Evolutionary conservation across 2,113 vertebrate species (phyloP).

Genomic region (Helogale parvula): DNA sequence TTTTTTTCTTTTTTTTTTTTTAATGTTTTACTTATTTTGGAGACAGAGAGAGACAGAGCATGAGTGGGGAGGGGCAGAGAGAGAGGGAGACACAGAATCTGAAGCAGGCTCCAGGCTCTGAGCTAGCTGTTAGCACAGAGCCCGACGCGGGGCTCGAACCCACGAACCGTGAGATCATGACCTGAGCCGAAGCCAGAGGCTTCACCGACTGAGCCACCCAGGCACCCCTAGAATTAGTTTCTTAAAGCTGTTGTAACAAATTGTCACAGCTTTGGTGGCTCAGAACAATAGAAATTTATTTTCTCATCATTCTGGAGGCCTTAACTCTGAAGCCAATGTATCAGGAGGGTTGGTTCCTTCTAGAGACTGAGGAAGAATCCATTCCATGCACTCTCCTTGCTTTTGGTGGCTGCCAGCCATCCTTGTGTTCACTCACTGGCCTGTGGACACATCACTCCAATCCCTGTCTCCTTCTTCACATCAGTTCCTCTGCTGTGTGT

Average conservation of each 20-base stretch:
- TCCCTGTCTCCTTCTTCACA: not conserved
- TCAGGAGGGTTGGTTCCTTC: not conserved
- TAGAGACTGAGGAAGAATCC: not conserved
- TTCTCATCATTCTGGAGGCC: not conserved
- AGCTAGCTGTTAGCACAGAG: too few relatives aligned
- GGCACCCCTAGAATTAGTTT: not conserved
- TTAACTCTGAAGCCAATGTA: not conserved
- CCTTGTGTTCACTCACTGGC: not conserved
- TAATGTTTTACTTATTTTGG: too few relatives aligned
- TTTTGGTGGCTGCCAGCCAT: not conserved
- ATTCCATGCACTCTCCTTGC: not conserved
- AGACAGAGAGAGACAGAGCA: too few relatives aligned
- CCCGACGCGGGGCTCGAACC: too few relatives aligned
- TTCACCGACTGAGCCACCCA: too few relatives aligned
- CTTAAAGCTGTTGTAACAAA: not conserved
- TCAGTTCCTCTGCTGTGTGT: not conserved
- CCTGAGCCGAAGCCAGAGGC: too few relatives aligned
- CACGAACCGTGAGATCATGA: too few relatives aligned
- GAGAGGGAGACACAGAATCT: too few relatives aligned
- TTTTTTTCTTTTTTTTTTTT: too few relatives aligned
- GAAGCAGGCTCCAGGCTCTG: too few relatives aligned
- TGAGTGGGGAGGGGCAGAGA: too few relatives aligned
- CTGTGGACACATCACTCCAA: not conserved
- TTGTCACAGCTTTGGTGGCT: not conserved
- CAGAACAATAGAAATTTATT: not conserved